These are phyloP conservation scores for Chironex yamaguchii DNA, from an alignment of 30 jellyfish, hydroid and myxozoan species.

Conservation along the genomic window DNA sequence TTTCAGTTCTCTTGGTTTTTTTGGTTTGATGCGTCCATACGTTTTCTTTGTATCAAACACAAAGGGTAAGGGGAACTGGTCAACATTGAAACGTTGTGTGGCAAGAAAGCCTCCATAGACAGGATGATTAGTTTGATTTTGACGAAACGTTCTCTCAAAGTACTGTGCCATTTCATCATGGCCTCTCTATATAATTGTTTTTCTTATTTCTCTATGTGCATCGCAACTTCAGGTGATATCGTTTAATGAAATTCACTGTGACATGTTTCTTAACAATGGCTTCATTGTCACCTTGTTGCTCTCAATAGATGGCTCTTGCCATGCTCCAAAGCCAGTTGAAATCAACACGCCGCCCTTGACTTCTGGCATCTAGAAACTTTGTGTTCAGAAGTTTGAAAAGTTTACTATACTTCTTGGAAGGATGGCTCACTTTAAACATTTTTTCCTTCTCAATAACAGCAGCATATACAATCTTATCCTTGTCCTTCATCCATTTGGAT, in stretches of 20 bases:
- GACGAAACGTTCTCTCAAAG: no score
- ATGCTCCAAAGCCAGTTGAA: slow-evolving; percentile 11
- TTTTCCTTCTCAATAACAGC: no score
- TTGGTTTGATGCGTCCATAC: no score
- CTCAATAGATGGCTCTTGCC: neutral
- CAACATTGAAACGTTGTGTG: slow-evolving; percentile 5
- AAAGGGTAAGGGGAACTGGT: no score
- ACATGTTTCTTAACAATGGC: neutral
- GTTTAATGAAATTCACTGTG: slow-evolving; percentile 18
- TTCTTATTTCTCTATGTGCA: neutral
- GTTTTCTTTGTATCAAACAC: no score
- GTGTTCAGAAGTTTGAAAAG: neutral
- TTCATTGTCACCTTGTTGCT: neutral
- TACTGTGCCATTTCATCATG: neutral
- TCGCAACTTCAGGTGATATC: slow-evolving; percentile 1
- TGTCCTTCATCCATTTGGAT: no score
- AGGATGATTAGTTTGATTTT: no score
- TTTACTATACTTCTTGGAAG: neutral
- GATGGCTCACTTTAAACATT: no score
- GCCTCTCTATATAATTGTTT: neutral
- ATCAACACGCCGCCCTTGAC: neutral
- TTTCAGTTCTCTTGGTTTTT: no score
- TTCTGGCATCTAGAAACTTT: neutral
- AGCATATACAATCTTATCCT: no score
- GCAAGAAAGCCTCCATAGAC: no score